Percentiles rank a stretch among this genome's conserved stretches.
These are phyloP conservation scores for Brienomyrus longianalis DNA, from an alignment of 2,113 vertebrate genomes.

Conservation along the genomic window DNA sequence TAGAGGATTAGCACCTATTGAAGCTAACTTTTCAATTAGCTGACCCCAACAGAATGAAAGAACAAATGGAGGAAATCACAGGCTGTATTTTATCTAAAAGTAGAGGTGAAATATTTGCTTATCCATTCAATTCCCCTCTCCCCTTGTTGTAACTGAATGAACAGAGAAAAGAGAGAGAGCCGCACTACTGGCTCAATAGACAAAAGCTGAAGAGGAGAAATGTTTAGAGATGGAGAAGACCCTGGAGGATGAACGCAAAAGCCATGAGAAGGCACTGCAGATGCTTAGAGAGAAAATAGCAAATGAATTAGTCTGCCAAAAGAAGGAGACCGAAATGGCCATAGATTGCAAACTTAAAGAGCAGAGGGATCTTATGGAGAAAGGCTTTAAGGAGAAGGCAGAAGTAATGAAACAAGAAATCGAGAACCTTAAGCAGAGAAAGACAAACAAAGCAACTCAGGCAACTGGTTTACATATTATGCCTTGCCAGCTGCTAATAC, in stretches of 20 bases:
- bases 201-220: conserved; percentile 23
- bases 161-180: conserved; percentile 27
- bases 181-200: conserved; percentile 26
- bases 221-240: conserved; percentile 10
- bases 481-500: background rate
- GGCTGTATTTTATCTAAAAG: background rate
- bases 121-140: background rate
- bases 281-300: conserved; percentile 30
- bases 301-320: conserved; percentile 22
- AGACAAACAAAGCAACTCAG: background rate
- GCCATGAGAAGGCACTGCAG: conserved; percentile 22
- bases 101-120: background rate
- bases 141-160: background rate
- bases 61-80: background rate
- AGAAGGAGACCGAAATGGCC: conserved; percentile 27
- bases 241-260: conserved; percentile 17
- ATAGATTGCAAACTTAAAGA: conserved; percentile 39
- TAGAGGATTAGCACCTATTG: background rate
- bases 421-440: conserved; percentile 17
- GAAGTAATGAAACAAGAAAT: conserved; percentile 33
- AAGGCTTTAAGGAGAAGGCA: conserved; percentile 29
- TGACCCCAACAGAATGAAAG: no score
- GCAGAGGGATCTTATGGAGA: conserved; percentile 23
- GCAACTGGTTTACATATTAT: background rate
- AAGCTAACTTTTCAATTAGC: no score